A percentile compares a stretch with the other conserved stretches of the same genome.
Conservation (phyloP, 1,140 invertebrate genomes). For the Camponotus pennsylvanicus region DNA sequence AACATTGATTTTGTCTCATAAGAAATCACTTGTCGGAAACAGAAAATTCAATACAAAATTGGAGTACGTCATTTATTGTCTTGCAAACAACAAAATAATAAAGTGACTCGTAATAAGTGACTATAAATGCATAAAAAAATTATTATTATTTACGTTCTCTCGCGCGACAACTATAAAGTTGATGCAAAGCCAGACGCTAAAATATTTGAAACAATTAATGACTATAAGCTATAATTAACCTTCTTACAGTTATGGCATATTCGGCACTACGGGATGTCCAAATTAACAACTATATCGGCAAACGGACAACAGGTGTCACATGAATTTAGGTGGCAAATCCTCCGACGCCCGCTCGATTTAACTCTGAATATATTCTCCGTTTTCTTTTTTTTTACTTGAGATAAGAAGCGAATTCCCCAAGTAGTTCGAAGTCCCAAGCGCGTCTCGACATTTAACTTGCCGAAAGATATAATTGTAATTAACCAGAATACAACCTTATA, state of each 20-base stretch:
- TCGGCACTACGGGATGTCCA: constrained; percentile 50
- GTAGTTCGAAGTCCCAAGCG: not conserved
- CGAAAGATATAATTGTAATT: constrained; percentile 9
- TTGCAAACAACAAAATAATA: constrained; percentile 44
- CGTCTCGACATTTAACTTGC: constrained; percentile 1
- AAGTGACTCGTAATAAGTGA: not conserved
- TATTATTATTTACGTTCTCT: constrained; percentile 45
- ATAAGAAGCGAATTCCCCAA: constrained; percentile 16
- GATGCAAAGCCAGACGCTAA: not conserved
- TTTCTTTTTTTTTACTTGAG: not conserved
- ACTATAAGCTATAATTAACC: constrained; percentile 57
- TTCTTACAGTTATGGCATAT: constrained; percentile 46
- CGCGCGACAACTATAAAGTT: constrained; percentile 28
- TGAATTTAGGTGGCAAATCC: constrained; percentile 67
- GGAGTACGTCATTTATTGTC: constrained; percentile 23
- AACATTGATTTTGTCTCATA: not conserved
- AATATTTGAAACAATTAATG: constrained; percentile 63
- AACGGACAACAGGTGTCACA: constrained; percentile 72
- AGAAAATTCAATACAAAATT: constrained; percentile 11
- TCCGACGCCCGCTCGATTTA: constrained; percentile 57
- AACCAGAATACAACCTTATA: not conserved
- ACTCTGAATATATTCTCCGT: constrained; percentile 43
- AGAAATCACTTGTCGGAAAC: constrained; percentile 6
- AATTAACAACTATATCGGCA: constrained; percentile 67
- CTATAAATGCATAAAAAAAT: not conserved